Evolutionary conservation across 2,797 vertebrate genomes (phyloP).

Genomic region (Coregonus sp.): DNA sequence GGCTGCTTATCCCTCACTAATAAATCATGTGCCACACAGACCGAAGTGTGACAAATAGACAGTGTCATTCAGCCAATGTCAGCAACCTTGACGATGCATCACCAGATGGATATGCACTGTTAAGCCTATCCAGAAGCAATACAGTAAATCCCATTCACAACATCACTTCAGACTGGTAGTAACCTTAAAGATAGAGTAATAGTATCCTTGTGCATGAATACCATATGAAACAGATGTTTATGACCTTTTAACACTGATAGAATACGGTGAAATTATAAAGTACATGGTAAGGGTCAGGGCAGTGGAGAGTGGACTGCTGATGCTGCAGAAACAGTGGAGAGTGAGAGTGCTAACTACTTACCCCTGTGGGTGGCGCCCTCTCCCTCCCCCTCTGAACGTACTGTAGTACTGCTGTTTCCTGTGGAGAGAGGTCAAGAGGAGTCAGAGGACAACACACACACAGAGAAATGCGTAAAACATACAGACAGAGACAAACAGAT

Average conservation of each 20-base stretch:
- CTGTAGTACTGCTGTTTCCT: conserved; percentile 72
- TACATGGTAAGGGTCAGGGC: no score
- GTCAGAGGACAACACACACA: neutral
- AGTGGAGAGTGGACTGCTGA: no score
- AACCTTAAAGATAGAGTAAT: no score
- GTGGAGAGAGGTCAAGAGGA: neutral
- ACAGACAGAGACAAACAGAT: neutral
- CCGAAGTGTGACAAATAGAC: conserved; percentile 46
- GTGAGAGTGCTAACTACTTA: conserved; percentile 39
- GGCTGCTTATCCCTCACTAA: conserved; percentile 20
- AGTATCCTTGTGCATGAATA: no score
- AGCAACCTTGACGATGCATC: conserved; percentile 29
- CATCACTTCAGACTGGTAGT: neutral
- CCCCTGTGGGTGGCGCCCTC: conserved; percentile 65
- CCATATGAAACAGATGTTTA: no score
- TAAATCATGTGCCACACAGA: neutral
- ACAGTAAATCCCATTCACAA: neutral
- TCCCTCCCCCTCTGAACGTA: conserved; percentile 65
- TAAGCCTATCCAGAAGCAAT: conserved; percentile 11
- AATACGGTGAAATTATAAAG: no score
- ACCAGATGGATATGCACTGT: neutral
- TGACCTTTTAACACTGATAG: no score
- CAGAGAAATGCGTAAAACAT: neutral
- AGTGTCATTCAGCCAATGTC: conserved; percentile 38
- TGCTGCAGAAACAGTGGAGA: conserved; percentile 2